These are phyloP conservation scores for Rhinichthys osculus DNA, from an alignment of 2,797 vertebrate species.

Conservation along the genomic window DNA sequence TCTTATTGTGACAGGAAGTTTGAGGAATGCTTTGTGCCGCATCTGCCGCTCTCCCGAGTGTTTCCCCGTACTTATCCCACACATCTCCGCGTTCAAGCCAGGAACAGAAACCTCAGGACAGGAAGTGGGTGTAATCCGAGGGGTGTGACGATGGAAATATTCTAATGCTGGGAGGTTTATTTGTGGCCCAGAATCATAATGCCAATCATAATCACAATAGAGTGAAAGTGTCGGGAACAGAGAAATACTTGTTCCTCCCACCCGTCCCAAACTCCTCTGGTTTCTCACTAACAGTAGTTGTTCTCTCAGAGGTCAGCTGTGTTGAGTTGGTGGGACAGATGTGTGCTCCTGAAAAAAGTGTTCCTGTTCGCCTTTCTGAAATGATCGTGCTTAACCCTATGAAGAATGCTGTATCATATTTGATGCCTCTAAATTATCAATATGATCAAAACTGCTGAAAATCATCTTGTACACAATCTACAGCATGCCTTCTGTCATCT, in stretches of 20 bases:
- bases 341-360: slow-evolving; percentile 5
- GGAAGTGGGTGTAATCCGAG: slow-evolving; percentile 7
- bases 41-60: slow-evolving; percentile 1
- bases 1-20: slow-evolving; percentile 54
- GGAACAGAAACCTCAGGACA: slow-evolving; percentile 9
- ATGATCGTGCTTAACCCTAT: not conserved
- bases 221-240: slow-evolving; percentile 1
- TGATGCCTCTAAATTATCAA: not conserved
- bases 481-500: not conserved
- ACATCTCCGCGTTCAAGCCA: slow-evolving; percentile 1
- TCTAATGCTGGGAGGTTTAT: slow-evolving; percentile 4
- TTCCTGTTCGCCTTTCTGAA: not conserved
- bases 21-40: slow-evolving; percentile 38
- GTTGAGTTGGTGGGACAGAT: slow-evolving; percentile 26
- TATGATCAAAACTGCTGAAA: not conserved
- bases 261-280: slow-evolving; percentile 6
- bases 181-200: not conserved
- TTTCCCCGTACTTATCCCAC: slow-evolving; percentile 18
- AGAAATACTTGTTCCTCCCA: slow-evolving; percentile 37
- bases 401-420: not conserved
- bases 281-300: slow-evolving; percentile 5
- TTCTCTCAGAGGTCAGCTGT: slow-evolving; percentile 24
- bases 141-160: slow-evolving; percentile 38
- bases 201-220: not conserved
- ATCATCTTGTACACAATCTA: not conserved